A percentile compares a stretch with the other conserved stretches of the same genome.
Conservation (phyloP, 2,888 invertebrate genomes). For the Petrolisthes cinctipes region DNA sequence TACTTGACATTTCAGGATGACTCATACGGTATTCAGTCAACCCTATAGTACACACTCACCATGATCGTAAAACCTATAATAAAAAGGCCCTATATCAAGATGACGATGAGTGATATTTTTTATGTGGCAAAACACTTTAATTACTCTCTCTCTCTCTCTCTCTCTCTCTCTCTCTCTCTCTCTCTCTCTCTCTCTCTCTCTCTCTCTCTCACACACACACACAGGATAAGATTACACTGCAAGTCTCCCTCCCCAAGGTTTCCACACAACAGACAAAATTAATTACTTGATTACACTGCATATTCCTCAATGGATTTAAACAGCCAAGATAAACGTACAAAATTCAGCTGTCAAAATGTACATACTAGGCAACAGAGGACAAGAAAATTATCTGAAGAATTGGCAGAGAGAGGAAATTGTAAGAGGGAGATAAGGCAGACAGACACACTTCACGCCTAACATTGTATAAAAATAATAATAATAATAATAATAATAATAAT, state of each 20-base stretch:
- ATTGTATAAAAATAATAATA: background rate
- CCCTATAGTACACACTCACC: no score
- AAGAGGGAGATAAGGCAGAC: background rate
- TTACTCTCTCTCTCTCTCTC: background rate
- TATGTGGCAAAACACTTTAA: no score
- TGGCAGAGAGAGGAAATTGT: background rate
- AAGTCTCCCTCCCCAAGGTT: background rate
- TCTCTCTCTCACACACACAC: background rate
- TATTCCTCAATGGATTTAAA: background rate
- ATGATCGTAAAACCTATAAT: no score
- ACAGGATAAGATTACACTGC: background rate
- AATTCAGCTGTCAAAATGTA: background rate
- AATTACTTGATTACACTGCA: background rate
- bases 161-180: background rate
- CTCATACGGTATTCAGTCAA: no score
- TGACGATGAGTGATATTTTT: no score
- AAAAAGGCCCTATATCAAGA: no score
- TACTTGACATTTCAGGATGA: no score
- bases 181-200: background rate
- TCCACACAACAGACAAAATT: background rate
- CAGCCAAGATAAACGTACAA: no score
- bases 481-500: background rate
- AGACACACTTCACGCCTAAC: background rate
- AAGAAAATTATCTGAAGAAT: background rate
- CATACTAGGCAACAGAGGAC: background rate